Percentiles rank a stretch among this genome's conserved stretches.
These are phyloP conservation scores for Plagodis dolabraria DNA, from an alignment of 2,888 invertebrate genomes.

Conservation along the genomic window DNA sequence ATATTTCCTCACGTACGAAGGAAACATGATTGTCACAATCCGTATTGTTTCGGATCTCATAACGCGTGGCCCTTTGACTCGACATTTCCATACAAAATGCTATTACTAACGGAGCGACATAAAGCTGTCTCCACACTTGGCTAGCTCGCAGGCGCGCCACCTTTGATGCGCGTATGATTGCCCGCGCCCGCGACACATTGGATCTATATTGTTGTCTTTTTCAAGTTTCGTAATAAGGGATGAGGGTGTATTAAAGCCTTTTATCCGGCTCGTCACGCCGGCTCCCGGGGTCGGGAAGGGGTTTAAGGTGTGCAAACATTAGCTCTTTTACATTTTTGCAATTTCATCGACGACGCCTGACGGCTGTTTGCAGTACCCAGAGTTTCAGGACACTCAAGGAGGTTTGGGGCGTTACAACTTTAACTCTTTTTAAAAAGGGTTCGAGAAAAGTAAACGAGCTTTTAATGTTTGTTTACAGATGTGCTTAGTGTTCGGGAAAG, in stretches of 20 bases:
- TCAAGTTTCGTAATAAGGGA: conserved; percentile 85
- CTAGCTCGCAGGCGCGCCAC: conserved; percentile 74
- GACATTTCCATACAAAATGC: conserved; percentile 65
- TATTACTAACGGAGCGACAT: conserved; percentile 68
- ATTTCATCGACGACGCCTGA: conserved; percentile 80
- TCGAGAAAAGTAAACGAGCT: conserved; percentile 67
- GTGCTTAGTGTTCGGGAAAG: conserved; percentile 55
- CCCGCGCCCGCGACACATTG: conserved; percentile 84
- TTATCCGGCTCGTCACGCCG: conserved; percentile 84
- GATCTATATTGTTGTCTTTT: conserved; percentile 85
- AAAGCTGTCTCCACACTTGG: conserved; percentile 80
- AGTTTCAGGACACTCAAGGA: conserved; percentile 60
- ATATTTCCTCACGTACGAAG: conserved; percentile 75
- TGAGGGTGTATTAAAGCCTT: conserved; percentile 86
- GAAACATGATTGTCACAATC: conserved; percentile 81
- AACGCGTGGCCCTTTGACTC: conserved; percentile 81
- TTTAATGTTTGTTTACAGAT: conserved; percentile 66
- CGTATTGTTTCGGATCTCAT: conserved; percentile 82
- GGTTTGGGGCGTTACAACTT: conserved; percentile 69
- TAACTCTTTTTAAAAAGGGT: conserved; percentile 72
- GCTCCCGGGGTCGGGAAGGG: conserved; percentile 79
- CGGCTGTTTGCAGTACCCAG: conserved; percentile 73
- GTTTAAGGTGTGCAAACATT: conserved; percentile 85
- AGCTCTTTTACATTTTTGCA: conserved; percentile 85
- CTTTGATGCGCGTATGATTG: conserved; percentile 85